phyloP scores from a whole-genome alignment of 2,113 vertebrate genomes.

The Verasper variegatus region DNA sequence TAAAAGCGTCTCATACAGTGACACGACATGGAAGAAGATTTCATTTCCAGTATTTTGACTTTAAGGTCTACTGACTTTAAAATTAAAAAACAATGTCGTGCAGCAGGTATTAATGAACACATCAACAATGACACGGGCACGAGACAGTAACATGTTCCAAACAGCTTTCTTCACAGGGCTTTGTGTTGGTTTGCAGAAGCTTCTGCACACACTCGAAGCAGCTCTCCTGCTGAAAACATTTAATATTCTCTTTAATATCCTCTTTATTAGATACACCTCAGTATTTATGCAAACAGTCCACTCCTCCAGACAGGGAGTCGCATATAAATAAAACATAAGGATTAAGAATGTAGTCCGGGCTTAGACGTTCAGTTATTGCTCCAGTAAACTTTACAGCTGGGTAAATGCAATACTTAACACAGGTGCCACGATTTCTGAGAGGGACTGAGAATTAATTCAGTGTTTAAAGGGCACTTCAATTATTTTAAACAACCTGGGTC shows the following conservation, averaged over 20 bases:
- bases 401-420: slow-evolving; percentile 25
- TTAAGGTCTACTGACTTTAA: background rate
- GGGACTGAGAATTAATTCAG: slow-evolving; percentile 10
- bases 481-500: background rate
- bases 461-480: background rate
- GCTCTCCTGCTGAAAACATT: slow-evolving; percentile 30
- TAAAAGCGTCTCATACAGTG: slow-evolving; percentile 2
- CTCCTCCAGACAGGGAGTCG: slow-evolving; percentile 45
- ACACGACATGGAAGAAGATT: background rate
- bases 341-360: slow-evolving; percentile 49
- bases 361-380: slow-evolving; percentile 49
- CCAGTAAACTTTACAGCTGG: slow-evolving; percentile 38
- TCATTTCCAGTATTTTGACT: background rate
- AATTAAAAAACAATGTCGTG: background rate
- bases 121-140: background rate
- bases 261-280: slow-evolving; percentile 54
- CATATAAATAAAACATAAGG: slow-evolving; percentile 72
- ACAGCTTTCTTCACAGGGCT: slow-evolving; percentile 8
- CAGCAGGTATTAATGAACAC: slow-evolving; percentile 1
- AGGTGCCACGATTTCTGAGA: background rate
- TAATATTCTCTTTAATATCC: slow-evolving; percentile 46
- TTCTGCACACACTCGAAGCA: slow-evolving; percentile 26
- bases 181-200: slow-evolving; percentile 16
- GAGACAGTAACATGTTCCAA: background rate
- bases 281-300: slow-evolving; percentile 60